Percentiles rank a stretch among this genome's conserved stretches.
These are phyloP conservation scores for Phocides pigmalion DNA, from an alignment of 1,140 invertebrate species.

Conservation along the genomic window DNA sequence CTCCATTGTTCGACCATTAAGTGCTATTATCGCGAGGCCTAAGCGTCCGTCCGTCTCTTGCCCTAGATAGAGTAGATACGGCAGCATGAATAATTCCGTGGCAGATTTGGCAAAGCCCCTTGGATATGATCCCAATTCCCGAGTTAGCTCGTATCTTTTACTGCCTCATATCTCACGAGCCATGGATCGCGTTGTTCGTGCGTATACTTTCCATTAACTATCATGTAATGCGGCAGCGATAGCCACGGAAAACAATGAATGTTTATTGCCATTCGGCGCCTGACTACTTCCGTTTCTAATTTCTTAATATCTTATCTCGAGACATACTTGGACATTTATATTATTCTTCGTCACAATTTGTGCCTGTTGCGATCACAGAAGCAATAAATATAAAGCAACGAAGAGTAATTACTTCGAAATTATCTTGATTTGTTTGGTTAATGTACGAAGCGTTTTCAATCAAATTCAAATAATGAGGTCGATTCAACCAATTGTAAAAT, in stretches of 20 bases:
- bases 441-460: no score
- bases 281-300: not conserved
- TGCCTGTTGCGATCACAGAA: no score
- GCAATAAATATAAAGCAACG: no score
- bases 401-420: no score
- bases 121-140: conserved; percentile 42
- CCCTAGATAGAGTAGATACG: conserved; percentile 26
- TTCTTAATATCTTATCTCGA: conserved; percentile 3
- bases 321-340: no score
- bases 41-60: conserved; percentile 16
- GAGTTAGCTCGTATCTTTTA: conserved; percentile 38
- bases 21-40: conserved; percentile 5
- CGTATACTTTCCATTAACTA: conserved; percentile 30
- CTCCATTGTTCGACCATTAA: conserved; percentile 8
- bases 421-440: no score
- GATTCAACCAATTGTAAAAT: no score
- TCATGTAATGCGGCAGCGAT: conserved; percentile 11
- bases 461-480: no score
- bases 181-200: conserved; percentile 22
- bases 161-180: conserved; percentile 40
- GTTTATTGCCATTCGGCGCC: not conserved
- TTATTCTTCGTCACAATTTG: no score
- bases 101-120: conserved; percentile 38
- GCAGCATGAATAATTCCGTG: conserved; percentile 38
- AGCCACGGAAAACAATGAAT: conserved; percentile 15